phyloP scores from a whole-genome alignment of 92 coral and sea anemone genomes.

The Porites evermanni region DNA sequence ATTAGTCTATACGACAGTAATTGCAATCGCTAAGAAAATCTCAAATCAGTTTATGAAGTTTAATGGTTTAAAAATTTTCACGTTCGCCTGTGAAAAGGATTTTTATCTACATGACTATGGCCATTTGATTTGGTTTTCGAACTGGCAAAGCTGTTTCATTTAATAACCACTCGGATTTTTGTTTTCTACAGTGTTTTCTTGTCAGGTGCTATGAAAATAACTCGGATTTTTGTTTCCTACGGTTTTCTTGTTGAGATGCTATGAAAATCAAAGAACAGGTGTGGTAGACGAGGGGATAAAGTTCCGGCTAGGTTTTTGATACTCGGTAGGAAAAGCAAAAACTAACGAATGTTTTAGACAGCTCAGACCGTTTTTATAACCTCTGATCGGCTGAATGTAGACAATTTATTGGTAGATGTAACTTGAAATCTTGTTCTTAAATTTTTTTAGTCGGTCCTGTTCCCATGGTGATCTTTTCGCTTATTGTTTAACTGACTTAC shows the following conservation, averaged over 20 bases:
- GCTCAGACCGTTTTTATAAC: neutral
- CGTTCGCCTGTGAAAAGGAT: constrained; percentile 24
- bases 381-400: too few species aligned
- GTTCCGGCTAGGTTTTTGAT: too few species aligned
- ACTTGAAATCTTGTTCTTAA: too few species aligned
- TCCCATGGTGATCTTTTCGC: neutral
- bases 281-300: too few species aligned
- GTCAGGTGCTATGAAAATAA: too few species aligned
- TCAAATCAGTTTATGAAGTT: constrained; percentile 1
- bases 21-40: constrained; percentile 1
- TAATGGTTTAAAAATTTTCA: constrained; percentile 1
- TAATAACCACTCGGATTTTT: neutral
- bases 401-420: too few species aligned
- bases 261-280: too few species aligned
- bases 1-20: constrained; percentile 11
- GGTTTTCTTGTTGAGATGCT: too few species aligned
- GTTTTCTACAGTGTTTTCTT: neutral
- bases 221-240: too few species aligned
- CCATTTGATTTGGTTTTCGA: neutral
- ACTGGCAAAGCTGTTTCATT: neutral
- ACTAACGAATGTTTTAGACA: neutral
- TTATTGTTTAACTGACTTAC: constrained; percentile 2
- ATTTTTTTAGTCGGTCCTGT: neutral
- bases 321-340: too few species aligned
- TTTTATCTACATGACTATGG: neutral